Evolutionary conservation across 2,888 invertebrate genomes (phyloP).

Genomic region (Elaeidobius kamerunicus): DNA sequence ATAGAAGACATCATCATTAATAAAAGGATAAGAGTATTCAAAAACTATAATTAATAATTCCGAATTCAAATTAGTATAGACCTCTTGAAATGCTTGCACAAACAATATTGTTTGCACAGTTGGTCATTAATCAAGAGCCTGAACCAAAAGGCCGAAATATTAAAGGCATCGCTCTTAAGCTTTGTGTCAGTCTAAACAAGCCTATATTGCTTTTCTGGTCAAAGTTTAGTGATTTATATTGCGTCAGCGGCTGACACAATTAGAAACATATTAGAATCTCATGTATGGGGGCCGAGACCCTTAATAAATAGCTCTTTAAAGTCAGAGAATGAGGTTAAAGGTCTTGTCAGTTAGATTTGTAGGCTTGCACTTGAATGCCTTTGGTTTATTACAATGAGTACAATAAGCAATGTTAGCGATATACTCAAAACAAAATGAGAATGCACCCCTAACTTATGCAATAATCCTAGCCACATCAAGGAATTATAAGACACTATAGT

Average conservation of each 20-base stretch:
- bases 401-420: too few species aligned
- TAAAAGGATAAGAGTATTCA: too few species aligned
- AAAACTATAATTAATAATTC: slow-evolving; percentile 27
- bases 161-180: slow-evolving; percentile 32
- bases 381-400: too few species aligned
- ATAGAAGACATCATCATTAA: too few species aligned
- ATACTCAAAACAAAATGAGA: too few species aligned
- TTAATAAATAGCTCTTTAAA: slow-evolving; percentile 20
- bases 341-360: not conserved
- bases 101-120: slow-evolving; percentile 30
- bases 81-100: slow-evolving; percentile 24
- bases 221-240: slow-evolving; percentile 31
- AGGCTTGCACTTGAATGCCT: too few species aligned
- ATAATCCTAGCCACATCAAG: too few species aligned
- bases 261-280: slow-evolving; percentile 29
- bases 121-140: slow-evolving; percentile 29
- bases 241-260: slow-evolving; percentile 26
- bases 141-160: slow-evolving; percentile 29
- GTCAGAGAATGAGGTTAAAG: slow-evolving; percentile 27
- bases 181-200: slow-evolving; percentile 31
- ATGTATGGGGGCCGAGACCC: slow-evolving; percentile 17
- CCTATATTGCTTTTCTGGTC: slow-evolving; percentile 32
- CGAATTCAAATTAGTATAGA: slow-evolving; percentile 30
- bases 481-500: too few species aligned
- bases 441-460: too few species aligned